Conservation (phyloP, 2,113 vertebrate genomes). For the Istiophorus platypterus region DNA sequence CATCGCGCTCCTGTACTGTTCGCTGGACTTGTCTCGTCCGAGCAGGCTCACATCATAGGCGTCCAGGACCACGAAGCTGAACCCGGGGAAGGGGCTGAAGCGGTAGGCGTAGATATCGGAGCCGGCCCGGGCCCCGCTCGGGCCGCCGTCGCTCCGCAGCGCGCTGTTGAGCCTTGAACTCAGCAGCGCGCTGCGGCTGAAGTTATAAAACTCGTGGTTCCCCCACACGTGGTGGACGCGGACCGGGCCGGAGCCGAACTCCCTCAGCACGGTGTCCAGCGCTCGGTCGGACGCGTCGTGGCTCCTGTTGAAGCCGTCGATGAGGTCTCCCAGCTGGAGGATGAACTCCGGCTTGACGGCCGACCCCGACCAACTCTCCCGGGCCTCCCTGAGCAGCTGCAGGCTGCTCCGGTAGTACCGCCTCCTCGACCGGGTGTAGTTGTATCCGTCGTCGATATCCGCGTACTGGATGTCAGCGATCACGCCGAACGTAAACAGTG, state of each 20-base stretch:
- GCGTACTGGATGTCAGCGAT: slow-evolving; percentile 94
- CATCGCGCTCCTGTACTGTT: slow-evolving; percentile 82
- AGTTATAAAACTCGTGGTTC: slow-evolving; percentile 98
- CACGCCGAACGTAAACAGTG: slow-evolving; percentile 89
- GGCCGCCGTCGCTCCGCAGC: slow-evolving; percentile 10
- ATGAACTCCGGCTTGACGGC: slow-evolving; percentile 81
- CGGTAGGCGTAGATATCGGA: slow-evolving; percentile 87
- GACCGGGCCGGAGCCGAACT: slow-evolving; percentile 75
- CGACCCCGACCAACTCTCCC: slow-evolving; percentile 83
- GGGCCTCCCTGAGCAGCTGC: slow-evolving; percentile 82
- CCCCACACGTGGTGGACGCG: slow-evolving; percentile 93
- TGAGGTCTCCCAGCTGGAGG: slow-evolving; percentile 94
- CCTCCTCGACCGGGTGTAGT: slow-evolving; percentile 79
- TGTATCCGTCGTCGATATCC: slow-evolving; percentile 89
- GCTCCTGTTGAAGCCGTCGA: slow-evolving; percentile 90
- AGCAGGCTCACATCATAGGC: slow-evolving; percentile 91
- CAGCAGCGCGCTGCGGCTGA: slow-evolving; percentile 85
- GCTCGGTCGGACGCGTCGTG: slow-evolving; percentile 81
- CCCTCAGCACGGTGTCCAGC: slow-evolving; percentile 83
- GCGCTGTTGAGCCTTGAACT: slow-evolving; percentile 85
- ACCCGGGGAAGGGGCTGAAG: slow-evolving; percentile 86
- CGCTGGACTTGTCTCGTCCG: slow-evolving; percentile 84
- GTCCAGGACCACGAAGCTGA: slow-evolving; percentile 91
- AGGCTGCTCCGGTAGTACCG: slow-evolving; percentile 91
- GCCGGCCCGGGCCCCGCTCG: neutral